Percentiles rank a stretch among this genome's conserved stretches.
These are phyloP conservation scores for Apus apus DNA, from an alignment of 2,113 vertebrate genomes.

Conservation along the genomic window DNA sequence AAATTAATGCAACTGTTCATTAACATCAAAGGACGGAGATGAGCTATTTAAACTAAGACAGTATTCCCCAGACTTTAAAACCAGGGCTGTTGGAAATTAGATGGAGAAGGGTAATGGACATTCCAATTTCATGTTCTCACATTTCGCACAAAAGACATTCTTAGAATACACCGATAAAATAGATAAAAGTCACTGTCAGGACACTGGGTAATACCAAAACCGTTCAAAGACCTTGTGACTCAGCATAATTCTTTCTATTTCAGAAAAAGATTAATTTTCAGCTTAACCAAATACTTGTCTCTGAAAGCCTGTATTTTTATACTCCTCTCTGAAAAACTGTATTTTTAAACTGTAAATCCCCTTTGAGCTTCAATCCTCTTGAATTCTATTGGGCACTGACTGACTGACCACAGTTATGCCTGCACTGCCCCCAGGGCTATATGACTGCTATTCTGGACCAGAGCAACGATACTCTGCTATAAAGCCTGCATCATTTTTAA, in stretches of 20 bases:
- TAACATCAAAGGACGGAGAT: background rate
- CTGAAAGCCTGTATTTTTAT: background rate
- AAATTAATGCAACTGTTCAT: background rate
- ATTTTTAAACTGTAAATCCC: background rate
- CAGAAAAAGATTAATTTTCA: background rate
- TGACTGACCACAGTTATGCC: background rate
- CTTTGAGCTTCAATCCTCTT: background rate
- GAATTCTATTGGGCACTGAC: background rate
- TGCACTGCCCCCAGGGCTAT: background rate
- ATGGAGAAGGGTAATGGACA: background rate
- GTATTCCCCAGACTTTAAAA: background rate
- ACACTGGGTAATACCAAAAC: background rate
- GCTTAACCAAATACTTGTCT: background rate
- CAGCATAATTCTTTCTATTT: background rate
- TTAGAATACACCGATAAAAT: background rate
- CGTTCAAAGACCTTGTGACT: background rate
- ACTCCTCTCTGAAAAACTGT: background rate
- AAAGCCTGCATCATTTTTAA: background rate
- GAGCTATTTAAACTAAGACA: background rate
- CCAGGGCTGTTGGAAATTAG: background rate
- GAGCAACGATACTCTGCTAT: background rate
- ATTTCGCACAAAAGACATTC: background rate
- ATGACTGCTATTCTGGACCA: background rate
- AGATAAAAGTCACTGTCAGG: background rate
- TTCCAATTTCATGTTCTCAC: background rate